Evolutionary conservation across 2,113 vertebrate genomes (phyloP).

Genomic region (Agapornis roseicollis): DNA sequence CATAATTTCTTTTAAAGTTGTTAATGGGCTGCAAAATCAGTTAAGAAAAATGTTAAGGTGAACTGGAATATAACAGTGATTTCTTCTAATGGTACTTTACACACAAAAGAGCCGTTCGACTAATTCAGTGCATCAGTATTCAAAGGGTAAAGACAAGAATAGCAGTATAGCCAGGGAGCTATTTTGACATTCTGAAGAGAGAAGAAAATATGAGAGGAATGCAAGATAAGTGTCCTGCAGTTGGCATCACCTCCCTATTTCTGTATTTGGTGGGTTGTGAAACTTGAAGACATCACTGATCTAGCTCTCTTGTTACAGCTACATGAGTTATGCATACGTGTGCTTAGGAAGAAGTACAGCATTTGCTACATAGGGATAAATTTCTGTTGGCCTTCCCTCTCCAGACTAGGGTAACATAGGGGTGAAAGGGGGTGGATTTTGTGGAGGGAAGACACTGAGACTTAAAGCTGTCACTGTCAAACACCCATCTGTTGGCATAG

Average conservation of each 20-base stretch:
- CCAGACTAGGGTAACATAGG: neutral
- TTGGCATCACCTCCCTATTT: conserved; percentile 48
- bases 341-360: neutral
- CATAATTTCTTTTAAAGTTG: neutral
- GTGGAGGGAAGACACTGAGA: neutral
- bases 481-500: neutral
- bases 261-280: conserved; percentile 68
- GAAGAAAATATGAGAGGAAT: conserved; percentile 69
- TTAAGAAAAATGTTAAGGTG: neutral
- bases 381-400: neutral
- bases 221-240: conserved; percentile 68
- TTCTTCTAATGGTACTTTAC: neutral
- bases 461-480: neutral
- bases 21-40: neutral
- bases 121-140: neutral
- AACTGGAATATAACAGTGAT: neutral
- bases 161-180: conserved; percentile 29
- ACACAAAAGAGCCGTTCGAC: neutral
- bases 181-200: conserved; percentile 63
- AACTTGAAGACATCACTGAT: conserved; percentile 14
- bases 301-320: neutral
- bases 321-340: fast-evolving
- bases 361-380: fast-evolving
- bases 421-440: neutral
- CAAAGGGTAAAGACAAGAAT: neutral